Evolutionary conservation across 2,888 invertebrate species (phyloP), one percentile per base, ranked within the genome.

Genomic region (Phalangium opilio): DNA sequence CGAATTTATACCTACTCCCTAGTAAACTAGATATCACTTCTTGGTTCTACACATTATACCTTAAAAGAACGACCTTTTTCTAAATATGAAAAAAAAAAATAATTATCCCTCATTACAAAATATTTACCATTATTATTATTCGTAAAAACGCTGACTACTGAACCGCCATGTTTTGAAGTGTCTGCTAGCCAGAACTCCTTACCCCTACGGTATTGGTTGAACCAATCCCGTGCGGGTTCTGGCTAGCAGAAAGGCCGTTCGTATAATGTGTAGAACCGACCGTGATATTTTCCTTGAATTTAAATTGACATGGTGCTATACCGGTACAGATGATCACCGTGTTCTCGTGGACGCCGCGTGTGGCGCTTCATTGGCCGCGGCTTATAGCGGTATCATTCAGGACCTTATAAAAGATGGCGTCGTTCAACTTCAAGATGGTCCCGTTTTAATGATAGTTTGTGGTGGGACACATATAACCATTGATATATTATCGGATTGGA

Each of bases 381-480:
- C 69, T 2, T 72, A 72, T 55, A 61, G 60, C 20, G 60, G 62
- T 7, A 52, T 65, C 2, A 48, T 71, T 8, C 45, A 56, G 3
- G 53, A 55, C 15, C 59, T 67, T 14, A 57, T 63, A 43, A 53
- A 58, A 38, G 50, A 55, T 19, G 59, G 61, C 18, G 57, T 62
- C 33, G 10, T 41, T 15, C 21, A 42, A 17, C n/a, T n/a, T n/a
- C 12, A n/a, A 15, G 39, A 50, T 59, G 54, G 63, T 52, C 64
- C 65, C 11, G 62, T 64, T 3, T 62, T 70, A 17, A 59, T 70
- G 11, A 61, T 71, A 5, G 67, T 70, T 1, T 72, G 72, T 68
- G 63, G 78, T 67, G 58, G 79, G 63, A 57, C 73, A 67, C 54
- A 69, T 64, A 65, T 78, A 66, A 65, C 75, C 65, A n/a, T 77